phyloP scores from a whole-genome alignment of 2,888 invertebrate genomes.

The Phengaris alcon region DNA sequence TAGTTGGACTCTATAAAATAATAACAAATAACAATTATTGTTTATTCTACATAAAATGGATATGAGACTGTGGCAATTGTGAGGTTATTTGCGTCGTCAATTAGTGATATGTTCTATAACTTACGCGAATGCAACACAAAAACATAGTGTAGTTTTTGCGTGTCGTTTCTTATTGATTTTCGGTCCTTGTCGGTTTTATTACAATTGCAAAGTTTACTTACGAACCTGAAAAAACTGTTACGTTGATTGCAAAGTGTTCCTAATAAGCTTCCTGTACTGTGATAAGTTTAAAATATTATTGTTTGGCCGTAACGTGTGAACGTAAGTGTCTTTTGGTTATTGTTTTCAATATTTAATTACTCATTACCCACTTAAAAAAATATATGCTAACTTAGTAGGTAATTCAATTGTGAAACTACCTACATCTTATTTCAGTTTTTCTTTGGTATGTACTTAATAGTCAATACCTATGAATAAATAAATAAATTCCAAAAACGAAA shows the following conservation, averaged over 20 bases:
- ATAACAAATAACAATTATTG: conserved; percentile 67
- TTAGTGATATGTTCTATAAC: conserved; percentile 57
- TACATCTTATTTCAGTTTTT: not conserved
- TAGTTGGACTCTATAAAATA: conserved; percentile 77
- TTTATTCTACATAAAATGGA: conserved; percentile 68
- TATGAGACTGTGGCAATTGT: conserved; percentile 62
- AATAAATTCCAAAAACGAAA: not conserved
- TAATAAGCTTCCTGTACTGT: conserved; percentile 38
- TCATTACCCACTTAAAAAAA: not conserved
- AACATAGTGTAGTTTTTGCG: conserved; percentile 52
- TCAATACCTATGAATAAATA: not conserved
- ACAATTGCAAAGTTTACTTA: conserved; percentile 64
- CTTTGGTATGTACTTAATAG: no score
- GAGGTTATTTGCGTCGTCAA: conserved; percentile 57
- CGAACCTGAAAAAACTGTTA: conserved; percentile 37
- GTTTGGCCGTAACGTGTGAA: conserved; percentile 46
- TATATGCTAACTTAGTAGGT: not conserved
- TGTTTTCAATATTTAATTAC: not conserved
- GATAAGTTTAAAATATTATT: conserved; percentile 34
- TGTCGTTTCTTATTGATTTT: conserved; percentile 72
- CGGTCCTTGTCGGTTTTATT: conserved; percentile 69
- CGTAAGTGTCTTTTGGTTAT: conserved; percentile 51
- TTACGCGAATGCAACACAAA: conserved; percentile 48
- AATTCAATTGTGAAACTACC: not conserved
- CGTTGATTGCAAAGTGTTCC: conserved; percentile 40